Evolutionary conservation across 2,888 invertebrate genomes (phyloP).

Genomic region (Prosapia bicincta): DNA sequence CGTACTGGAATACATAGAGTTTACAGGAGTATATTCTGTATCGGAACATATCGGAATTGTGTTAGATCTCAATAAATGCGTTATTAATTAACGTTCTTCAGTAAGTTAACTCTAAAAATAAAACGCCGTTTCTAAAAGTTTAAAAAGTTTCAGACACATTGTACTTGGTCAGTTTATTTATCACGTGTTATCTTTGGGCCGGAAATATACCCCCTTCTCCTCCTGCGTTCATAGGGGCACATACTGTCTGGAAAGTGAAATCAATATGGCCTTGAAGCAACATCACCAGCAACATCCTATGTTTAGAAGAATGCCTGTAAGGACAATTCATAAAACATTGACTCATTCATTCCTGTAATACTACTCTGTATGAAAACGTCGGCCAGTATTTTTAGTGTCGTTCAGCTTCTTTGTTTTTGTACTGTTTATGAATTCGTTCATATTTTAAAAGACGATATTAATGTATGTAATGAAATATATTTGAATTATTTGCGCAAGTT

Average conservation of each 20-base stretch:
- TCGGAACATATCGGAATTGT: no score
- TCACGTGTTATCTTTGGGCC: slow-evolving; percentile 12
- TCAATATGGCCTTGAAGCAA: slow-evolving; percentile 20
- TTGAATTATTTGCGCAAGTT: no score
- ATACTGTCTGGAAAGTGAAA: slow-evolving; percentile 17
- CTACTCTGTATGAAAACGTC: slow-evolving; percentile 10
- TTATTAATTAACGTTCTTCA: no score
- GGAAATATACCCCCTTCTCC: slow-evolving; percentile 24
- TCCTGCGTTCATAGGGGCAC: slow-evolving; percentile 17
- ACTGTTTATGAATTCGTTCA: no score
- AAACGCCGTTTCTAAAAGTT: neutral
- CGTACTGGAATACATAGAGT: no score
- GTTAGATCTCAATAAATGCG: no score
- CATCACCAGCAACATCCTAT: slow-evolving; percentile 27
- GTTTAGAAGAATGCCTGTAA: slow-evolving; percentile 18
- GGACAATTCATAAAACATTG: slow-evolving; percentile 19
- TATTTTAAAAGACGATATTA: no score
- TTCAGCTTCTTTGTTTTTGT: no score
- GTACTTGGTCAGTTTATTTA: slow-evolving; percentile 24
- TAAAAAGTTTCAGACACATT: neutral
- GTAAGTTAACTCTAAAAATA: no score
- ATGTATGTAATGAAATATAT: no score
- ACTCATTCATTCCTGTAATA: slow-evolving; percentile 21
- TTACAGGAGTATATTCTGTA: no score
- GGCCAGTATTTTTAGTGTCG: no score